These are phyloP conservation scores for Diadophis punctatus DNA, from an alignment of 2,113 vertebrate species.

Conservation along the genomic window DNA sequence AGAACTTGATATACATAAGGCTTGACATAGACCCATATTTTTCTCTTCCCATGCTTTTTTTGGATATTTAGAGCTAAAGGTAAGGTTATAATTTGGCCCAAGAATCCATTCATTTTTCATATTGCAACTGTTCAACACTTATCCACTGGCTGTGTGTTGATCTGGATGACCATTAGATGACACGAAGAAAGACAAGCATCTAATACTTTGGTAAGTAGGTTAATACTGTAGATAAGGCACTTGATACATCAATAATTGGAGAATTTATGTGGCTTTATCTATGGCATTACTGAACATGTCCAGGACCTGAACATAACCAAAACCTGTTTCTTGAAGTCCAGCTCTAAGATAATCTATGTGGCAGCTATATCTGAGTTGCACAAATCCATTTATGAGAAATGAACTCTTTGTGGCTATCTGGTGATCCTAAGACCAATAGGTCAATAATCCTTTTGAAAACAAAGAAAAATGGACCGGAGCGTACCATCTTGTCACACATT, in stretches of 20 bases:
- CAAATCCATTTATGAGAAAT: not conserved
- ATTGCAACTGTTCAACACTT: not conserved
- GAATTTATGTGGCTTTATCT: not conserved
- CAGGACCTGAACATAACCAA: not conserved
- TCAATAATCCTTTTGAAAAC: not conserved
- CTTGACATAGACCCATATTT: not conserved
- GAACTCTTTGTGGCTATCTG: not conserved
- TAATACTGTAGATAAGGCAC: not conserved
- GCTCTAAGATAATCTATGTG: not conserved
- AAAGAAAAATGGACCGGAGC: not conserved
- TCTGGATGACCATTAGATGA: not conserved
- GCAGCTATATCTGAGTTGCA: not conserved
- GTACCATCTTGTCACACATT: not conserved
- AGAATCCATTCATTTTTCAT: not conserved
- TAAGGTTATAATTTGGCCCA: not conserved
- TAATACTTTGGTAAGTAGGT: not conserved
- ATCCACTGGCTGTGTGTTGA: not conserved
- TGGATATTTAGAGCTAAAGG: not conserved
- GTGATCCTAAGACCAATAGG: not conserved
- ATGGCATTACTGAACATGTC: not conserved
- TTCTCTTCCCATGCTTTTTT: not conserved
- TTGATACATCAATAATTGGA: not conserved
- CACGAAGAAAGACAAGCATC: not conserved
- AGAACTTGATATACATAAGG: not conserved
- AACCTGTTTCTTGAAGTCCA: not conserved